Base-by-base conservation (phyloP, 2,797 vertebrate genomes). In the Myoxocephalus aenaeus region DNA sequence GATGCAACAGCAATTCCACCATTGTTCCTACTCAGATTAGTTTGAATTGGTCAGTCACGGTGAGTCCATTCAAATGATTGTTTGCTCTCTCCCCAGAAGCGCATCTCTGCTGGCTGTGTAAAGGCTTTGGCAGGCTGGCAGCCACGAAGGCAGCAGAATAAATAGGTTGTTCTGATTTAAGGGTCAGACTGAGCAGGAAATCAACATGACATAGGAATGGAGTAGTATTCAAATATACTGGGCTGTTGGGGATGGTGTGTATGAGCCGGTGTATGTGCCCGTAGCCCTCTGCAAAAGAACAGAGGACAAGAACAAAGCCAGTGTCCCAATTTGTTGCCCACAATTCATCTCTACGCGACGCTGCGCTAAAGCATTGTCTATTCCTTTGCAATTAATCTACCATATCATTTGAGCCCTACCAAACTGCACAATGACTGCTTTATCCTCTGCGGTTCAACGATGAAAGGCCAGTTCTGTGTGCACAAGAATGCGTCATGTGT, bases 181-280 rank as follows among this genome's bases (percentile, higher is more conserved):
- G 81, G 73, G 83, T 85, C 86, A 90, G 70, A 29, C 69, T 38
- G 53, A 81, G 88, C 91, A 92, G 80, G 82, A 93, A 92, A 93
- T 92, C 88, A 85, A 85, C 82, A 79, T 82, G 90, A 92, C 92
- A 87, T 69, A 70, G 59, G 69, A 91, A 88, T 77, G 74, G 75
- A 84, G 76, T 20, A 57, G 62, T 71, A 80, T 89, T 91, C 74
- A 82, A 84, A 89, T 69, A 77, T 66, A 79, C 50, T 73, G 73
- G 77, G 57, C 73, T 34, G 74, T 74, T 66, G 20, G 51, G 32
- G 63, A 82, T 59, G 2, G 38, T 46, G 68, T 68, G 50, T 77
- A 38, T 70, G 38, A 65, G 56, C 65, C 58, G 51, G 50, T 54
- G 64, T 63, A 32, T 71, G 61, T 56, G 68, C 22, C 58, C 73